Conservation (phyloP, 2,797 vertebrate genomes). For the Chiloscyllium punctatum region DNA sequence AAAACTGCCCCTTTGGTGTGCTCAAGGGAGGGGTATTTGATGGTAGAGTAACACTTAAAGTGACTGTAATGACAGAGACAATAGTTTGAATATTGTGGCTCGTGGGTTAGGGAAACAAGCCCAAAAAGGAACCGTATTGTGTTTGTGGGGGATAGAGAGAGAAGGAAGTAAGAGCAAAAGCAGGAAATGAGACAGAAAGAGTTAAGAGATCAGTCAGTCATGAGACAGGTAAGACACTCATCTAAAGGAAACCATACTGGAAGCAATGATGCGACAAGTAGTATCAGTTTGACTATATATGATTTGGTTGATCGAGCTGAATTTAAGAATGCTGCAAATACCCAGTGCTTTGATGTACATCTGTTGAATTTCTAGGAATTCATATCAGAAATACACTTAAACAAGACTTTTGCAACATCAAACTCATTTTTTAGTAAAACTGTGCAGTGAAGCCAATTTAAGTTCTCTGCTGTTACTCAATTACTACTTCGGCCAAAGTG, state of each 20-base stretch:
- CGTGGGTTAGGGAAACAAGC: no score
- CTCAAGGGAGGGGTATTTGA: not conserved
- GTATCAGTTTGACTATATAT: not conserved
- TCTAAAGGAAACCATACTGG: not conserved
- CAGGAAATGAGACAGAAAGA: not conserved
- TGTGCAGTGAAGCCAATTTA: not conserved
- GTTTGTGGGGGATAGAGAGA: no score
- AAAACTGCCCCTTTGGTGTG: not conserved
- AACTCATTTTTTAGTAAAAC: no score
- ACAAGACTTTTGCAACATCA: no score
- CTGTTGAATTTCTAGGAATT: no score
- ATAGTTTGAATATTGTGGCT: not conserved
- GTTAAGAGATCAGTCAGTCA: not conserved
- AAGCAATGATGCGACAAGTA: not conserved
- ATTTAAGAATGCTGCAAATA: not conserved
- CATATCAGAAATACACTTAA: no score
- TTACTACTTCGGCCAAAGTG: not conserved
- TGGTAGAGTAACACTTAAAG: not conserved
- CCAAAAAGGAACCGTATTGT: no score
- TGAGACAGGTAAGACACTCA: not conserved
- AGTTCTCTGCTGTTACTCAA: not conserved
- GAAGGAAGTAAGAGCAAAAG: not conserved
- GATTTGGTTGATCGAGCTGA: not conserved
- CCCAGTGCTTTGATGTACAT: not conserved
- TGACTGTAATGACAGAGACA: not conserved